Base-by-base conservation (phyloP, 2,888 invertebrate genomes). In the Papilio demoleus region DNA sequence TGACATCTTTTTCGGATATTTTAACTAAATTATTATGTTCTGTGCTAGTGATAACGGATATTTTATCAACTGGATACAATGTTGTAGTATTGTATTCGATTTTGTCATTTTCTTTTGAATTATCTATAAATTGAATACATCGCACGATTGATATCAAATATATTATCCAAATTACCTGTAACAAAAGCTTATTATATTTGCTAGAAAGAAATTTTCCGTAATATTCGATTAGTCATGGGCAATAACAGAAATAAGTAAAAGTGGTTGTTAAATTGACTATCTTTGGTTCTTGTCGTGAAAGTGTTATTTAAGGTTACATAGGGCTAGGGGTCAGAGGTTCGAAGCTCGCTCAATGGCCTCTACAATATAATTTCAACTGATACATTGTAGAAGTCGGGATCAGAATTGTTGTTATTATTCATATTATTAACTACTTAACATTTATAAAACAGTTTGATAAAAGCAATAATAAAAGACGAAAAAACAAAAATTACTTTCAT, bases 11-110 rank as follows among this genome's bases (percentile, higher is more conserved):
- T 50, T 69, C 71, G 70, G 70, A 62, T 68, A 6, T 68, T 31
- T 65, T 74, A 63, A 68, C 73, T 70, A 71, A 69, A 68, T 59
- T 12, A 9, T 11, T 38, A 3, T 2, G 58, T 59, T 63, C 60
- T 47, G 59, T 68, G 56, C 58, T 73, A 22, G 68, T 24, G 17
- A 70, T 65, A 36, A 59, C 70, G 65, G 45, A 65, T 73, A 70
- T 80, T 79, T 67, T 72, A 17, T 75, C 71, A 1, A 86, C 79
- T 8, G 90, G 88, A 73, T 84, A 89, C 4, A 90, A 77, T 0
- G 83, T 88, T 47, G 90, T 90, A 67, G 83, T 78, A 73, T 86
- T 88, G 36, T 73, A 71, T 2, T 76, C 73, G 19, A 75, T 56
- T n/a, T 76, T 73, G 12, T 74, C 73, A 9, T 75, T 72, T 45